These are phyloP conservation scores for Drosophila anomalata DNA, from an alignment of 2,888 invertebrate species.

Conservation along the genomic window DNA sequence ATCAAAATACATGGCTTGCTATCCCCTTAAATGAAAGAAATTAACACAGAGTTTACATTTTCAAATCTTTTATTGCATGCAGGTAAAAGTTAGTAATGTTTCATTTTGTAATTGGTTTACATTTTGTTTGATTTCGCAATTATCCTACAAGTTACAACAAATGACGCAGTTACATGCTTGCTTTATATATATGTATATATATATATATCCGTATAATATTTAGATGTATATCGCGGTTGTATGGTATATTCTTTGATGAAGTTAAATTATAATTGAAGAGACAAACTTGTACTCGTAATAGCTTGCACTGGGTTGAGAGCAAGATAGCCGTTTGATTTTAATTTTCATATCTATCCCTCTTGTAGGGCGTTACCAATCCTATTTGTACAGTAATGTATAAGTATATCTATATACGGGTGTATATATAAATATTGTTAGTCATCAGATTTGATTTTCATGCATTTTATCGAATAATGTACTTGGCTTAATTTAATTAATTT, in stretches of 20 bases:
- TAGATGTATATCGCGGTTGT: slow-evolving; percentile 45
- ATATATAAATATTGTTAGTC: slow-evolving; percentile 36
- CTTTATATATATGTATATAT: slow-evolving; percentile 42
- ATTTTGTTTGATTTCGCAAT: slow-evolving; percentile 45
- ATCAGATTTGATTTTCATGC: slow-evolving; percentile 46
- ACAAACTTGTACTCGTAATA: slow-evolving; percentile 42
- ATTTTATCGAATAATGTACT: slow-evolving; percentile 42
- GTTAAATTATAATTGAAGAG: slow-evolving; percentile 51
- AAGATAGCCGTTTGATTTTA: slow-evolving; percentile 34
- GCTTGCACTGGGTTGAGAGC: slow-evolving; percentile 32
- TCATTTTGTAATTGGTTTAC: slow-evolving; percentile 51
- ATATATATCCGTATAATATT: slow-evolving; percentile 39
- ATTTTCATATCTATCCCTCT: slow-evolving; percentile 19
- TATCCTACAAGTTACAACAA: slow-evolving; percentile 73
- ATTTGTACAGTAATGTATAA: slow-evolving; percentile 62
- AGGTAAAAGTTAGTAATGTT: slow-evolving; percentile 75
- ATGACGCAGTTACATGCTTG: slow-evolving; percentile 61
- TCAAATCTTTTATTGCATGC: slow-evolving; percentile 78
- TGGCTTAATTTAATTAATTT: slow-evolving; percentile 37
- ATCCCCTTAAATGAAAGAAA: not conserved
- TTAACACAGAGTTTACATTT: slow-evolving; percentile 30
- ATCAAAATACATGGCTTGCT: not conserved
- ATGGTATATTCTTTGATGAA: slow-evolving; percentile 41
- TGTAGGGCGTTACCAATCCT: slow-evolving; percentile 39
- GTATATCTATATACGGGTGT: slow-evolving; percentile 25